Base-by-base conservation (phyloP, 2,113 vertebrate genomes). In the Aspidoscelis tigris region DNA sequence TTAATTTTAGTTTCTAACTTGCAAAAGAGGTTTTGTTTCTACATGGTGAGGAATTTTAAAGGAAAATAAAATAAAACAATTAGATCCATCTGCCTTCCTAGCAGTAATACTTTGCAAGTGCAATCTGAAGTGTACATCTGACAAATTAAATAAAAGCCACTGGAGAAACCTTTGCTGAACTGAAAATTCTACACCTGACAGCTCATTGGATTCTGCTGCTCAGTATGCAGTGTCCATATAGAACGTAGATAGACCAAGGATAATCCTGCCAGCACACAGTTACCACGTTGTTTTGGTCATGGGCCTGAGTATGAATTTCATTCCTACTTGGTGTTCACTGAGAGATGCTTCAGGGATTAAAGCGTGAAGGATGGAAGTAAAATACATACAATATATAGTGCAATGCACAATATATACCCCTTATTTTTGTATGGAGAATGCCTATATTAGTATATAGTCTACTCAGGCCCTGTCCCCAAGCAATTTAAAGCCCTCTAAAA, bases 61-160 rank as follows among this genome's bases (percentile, higher is more conserved):
- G 66, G 81, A 89, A 88, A 79, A 47, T 39, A 77, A 70, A 61
- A 84, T 70, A 77, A 70, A 61, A 84, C 58, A 75, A 1, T 5
- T 84, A 73, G 6, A 24, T 26, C 80, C 8, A 72, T 66, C 43
- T 83, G 2, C n/a, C 64, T 80, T 14, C 81, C 39, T 14, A 72
- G 1, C 21, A 12, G 47, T 10, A 68, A 5, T 82, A 81, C 2
- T 14, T 86, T 81, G 65, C 0, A 74, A n/a, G 1, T 12, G 43
- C 20, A 85, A 75, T 61, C 12, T 61, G 58, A 61, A 61, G 18
- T 61, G 18, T 61, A 61, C 58, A 18, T 61, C 18, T 14, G 18
- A 61, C 18, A 61, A 16, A 61, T 18, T 61, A 61, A 61, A 61
- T 14, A 18, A 61, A 16, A 16, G 58, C 58, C 58, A 61, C 4